A percentile compares a stretch with the other conserved stretches of the same genome.
These are phyloP conservation scores for Sipha flava DNA, from an alignment of 1,140 invertebrate genomes.

Conservation along the genomic window DNA sequence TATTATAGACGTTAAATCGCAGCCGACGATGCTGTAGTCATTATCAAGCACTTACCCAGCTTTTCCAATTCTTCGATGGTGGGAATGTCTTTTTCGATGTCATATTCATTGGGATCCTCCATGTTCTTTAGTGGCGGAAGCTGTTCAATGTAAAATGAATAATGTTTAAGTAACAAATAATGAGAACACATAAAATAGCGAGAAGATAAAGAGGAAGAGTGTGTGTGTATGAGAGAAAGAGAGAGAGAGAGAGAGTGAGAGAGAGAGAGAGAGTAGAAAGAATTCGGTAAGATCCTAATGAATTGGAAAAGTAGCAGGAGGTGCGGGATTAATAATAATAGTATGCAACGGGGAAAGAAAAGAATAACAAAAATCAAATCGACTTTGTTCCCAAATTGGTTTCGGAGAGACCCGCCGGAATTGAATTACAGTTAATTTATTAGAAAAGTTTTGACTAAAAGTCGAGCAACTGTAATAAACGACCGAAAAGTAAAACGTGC, in stretches of 20 bases:
- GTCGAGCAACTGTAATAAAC: neutral
- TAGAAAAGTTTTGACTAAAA: slow-evolving; percentile 3
- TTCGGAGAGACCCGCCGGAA: neutral
- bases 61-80: slow-evolving; percentile 34
- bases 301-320: neutral
- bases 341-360: neutral
- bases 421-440: slow-evolving; percentile 5
- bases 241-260: no score
- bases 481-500: neutral
- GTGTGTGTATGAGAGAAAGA: no score
- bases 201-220: no score
- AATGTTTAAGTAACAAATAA: neutral
- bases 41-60: slow-evolving; percentile 33
- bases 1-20: neutral
- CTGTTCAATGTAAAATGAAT: slow-evolving; percentile 43
- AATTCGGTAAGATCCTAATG: neutral
- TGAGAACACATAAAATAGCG: no score
- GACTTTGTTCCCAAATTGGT: neutral
- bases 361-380: neutral
- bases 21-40: no score
- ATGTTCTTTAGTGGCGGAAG: slow-evolving; percentile 61
- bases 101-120: slow-evolving; percentile 74
- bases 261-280: no score
- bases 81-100: slow-evolving; percentile 52
- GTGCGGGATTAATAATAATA: neutral